phyloP scores from a whole-genome alignment of 2,888 invertebrate species.

The Rutpela maculata region DNA sequence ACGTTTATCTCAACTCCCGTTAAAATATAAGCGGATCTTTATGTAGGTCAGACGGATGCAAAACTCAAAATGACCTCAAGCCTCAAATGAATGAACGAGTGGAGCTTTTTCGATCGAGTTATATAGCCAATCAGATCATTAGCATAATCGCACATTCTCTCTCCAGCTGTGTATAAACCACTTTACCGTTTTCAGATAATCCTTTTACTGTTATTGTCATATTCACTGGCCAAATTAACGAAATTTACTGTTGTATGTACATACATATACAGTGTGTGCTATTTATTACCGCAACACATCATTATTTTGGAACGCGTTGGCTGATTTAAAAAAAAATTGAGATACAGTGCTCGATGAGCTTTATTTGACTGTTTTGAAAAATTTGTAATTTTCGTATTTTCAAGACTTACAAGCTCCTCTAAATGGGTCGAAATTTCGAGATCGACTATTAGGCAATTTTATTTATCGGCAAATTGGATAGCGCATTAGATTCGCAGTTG shows the following conservation, averaged over 20 bases:
- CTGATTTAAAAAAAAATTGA: too few species aligned
- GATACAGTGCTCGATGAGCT: too few species aligned
- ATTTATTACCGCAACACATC: too few species aligned
- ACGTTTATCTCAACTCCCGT: neutral
- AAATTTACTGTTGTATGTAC: neutral
- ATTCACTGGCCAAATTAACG: constrained; percentile 2
- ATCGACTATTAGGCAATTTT: too few species aligned
- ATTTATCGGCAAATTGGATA: too few species aligned
- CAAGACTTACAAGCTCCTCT: too few species aligned
- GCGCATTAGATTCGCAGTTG: too few species aligned
- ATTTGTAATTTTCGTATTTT: too few species aligned
- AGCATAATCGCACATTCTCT: constrained; percentile 20
- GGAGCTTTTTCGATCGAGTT: constrained; percentile 20
- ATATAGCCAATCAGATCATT: constrained; percentile 17
- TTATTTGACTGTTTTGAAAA: too few species aligned
- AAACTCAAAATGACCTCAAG: constrained; percentile 2
- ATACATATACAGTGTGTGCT: neutral
- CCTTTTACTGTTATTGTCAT: constrained; percentile 14
- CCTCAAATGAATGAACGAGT: constrained; percentile 16
- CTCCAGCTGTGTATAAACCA: constrained; percentile 23
- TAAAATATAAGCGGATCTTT: neutral
- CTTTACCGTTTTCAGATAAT: constrained; percentile 8
- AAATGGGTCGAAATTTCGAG: too few species aligned
- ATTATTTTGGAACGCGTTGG: too few species aligned
- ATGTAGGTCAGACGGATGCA: constrained; percentile 13